phyloP scores from a whole-genome alignment of 1,140 invertebrate species.

The Geopemphigus sp. region DNA sequence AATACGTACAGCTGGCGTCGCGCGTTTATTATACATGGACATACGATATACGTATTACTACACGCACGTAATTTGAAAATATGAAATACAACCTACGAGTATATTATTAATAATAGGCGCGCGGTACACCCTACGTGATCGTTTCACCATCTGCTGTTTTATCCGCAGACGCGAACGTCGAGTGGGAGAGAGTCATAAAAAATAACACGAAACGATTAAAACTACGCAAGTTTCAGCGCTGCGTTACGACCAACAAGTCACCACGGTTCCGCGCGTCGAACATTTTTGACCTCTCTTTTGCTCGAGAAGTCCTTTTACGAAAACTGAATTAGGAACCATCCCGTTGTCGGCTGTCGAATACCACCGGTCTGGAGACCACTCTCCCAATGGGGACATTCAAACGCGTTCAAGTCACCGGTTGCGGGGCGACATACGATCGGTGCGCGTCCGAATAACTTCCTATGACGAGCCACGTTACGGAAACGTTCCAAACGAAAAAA shows the following conservation, averaged over 20 bases:
- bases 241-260: no score
- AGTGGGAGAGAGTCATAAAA: background rate
- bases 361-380: background rate
- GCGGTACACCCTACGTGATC: background rate
- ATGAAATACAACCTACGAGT: background rate
- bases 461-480: no score
- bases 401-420: background rate
- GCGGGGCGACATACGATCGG: background rate
- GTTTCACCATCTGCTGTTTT: slow-evolving; percentile 25
- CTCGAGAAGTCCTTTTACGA: background rate
- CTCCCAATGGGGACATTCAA: background rate
- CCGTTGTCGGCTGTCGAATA: no score
- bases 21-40: no score
- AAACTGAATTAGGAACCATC: no score
- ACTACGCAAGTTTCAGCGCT: background rate
- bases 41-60: background rate
- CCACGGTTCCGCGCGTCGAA: no score
- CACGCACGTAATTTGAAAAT: background rate
- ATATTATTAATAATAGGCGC: slow-evolving; percentile 11
- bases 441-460: background rate
- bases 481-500: background rate
- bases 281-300: no score
- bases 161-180: background rate
- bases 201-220: background rate
- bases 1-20: slow-evolving; percentile 15